Percentiles rank a stretch among this genome's conserved stretches.
Conservation (phyloP, 2,113 vertebrate genomes). For the Pomatorhinus ruficollis region DNA sequence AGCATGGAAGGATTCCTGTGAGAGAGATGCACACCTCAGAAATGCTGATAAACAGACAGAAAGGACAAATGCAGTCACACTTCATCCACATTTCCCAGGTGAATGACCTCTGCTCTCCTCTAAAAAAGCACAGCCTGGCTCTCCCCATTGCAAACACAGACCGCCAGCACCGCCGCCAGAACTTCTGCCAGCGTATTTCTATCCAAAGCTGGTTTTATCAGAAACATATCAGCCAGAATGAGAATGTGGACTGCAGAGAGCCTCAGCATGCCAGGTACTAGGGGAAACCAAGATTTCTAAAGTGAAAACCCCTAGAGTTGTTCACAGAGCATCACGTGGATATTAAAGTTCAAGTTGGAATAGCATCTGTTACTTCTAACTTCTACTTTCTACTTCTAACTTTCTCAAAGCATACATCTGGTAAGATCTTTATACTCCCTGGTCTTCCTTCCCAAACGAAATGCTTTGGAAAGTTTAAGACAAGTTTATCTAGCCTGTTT, state of each 20-base stretch:
- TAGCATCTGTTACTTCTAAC: not conserved
- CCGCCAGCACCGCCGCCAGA: fast-evolving
- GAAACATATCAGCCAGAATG: not conserved
- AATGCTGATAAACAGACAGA: not conserved
- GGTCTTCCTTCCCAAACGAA: not conserved
- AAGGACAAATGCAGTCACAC: not conserved
- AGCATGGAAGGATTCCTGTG: not conserved
- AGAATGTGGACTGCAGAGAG: not conserved
- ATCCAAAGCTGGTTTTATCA: not conserved
- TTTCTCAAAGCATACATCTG: not conserved
- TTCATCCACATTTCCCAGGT: not conserved
- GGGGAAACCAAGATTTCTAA: not conserved
- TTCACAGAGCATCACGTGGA: not conserved
- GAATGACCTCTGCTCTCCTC: not conserved
- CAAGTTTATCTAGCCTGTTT: not conserved
- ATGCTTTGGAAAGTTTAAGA: not conserved
- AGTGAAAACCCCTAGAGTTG: not conserved
- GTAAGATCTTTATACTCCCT: not conserved
- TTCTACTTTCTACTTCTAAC: too few relatives aligned
- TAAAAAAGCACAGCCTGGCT: not conserved
- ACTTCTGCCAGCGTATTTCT: not conserved
- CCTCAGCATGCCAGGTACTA: not conserved
- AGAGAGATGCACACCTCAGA: not conserved
- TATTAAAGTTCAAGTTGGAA: not conserved
- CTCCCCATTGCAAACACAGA: not conserved